Evolutionary conservation across 2,113 vertebrate genomes (phyloP).

Genomic region (Bettongia penicillata): DNA sequence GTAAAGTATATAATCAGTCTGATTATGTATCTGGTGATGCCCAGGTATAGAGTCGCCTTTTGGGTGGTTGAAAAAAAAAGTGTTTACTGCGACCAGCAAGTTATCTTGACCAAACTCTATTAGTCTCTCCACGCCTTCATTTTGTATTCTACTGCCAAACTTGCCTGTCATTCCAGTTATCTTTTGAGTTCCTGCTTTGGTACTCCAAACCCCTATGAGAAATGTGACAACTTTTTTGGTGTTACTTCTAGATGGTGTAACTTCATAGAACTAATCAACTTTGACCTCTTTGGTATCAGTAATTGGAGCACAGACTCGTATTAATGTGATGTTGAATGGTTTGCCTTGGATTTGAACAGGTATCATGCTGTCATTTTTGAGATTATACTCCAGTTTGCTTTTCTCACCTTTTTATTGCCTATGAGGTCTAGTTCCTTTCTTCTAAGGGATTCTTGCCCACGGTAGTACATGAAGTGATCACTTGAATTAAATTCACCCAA

Average conservation of each 20-base stretch:
- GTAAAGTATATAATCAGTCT: too few species aligned
- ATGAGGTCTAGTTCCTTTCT: not conserved
- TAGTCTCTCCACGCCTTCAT: not conserved
- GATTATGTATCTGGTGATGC: not conserved
- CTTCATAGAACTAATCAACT: not conserved
- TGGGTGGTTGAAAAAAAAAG: not conserved
- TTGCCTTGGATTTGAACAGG: not conserved
- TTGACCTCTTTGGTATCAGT: not conserved
- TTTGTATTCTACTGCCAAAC: not conserved
- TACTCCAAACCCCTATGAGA: not conserved
- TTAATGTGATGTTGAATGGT: not conserved
- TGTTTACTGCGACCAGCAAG: not conserved
- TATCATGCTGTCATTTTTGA: not conserved
- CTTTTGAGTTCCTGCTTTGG: not conserved
- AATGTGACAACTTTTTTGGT: not conserved
- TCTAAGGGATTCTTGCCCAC: not conserved
- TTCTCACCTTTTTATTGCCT: not conserved
- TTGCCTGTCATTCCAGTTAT: not conserved
- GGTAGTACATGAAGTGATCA: not conserved
- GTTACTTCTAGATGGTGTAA: not conserved
- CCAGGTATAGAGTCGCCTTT: not conserved
- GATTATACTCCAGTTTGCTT: not conserved
- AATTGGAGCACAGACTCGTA: not conserved
- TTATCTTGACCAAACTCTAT: not conserved
- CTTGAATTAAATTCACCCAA: not conserved